Base-by-base conservation (phyloP, 2,888 invertebrate genomes). In the Seira ritae region DNA sequence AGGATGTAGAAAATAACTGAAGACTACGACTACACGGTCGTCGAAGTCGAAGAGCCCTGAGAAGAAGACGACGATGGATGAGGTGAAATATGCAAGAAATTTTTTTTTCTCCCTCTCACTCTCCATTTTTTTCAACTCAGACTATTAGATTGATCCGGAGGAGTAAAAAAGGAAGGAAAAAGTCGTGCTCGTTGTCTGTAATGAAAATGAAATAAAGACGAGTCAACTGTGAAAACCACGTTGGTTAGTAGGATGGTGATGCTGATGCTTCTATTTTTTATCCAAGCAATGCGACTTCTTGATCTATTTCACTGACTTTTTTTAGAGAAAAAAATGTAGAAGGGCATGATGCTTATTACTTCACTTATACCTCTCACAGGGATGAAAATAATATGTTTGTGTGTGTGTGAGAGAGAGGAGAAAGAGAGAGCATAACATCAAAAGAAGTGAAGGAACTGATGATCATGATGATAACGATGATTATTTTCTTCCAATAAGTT, bases 41-140 rank as follows among this genome's bases (percentile, higher is more conserved):
- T 60, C n/a, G n/a, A n/a, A n/a, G n/a, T n/a, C n/a, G 60, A 60
- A 17, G 60, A n/a, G 60, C 60, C 17, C 60, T 60, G 4, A 60
- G 12, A 60, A 17, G 60, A n/a, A 6, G 60, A 60, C n/a, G 60
- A 60, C n/a, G 60, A 60, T 60, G 60, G 60, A 75, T 65, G 37
- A 65, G 65, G 67, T 73, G 46, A 66, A 75, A 75, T 75, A 75
- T 75, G 75, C 75, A 75, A 75, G 75, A 67, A 66, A 73, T 65
- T 79, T 65, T 24, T 79, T 65, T 50, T 66, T 23, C 31, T 70
- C 62, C 24, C 50, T 46, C 23, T 62, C 12, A n/a, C 20, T 22
- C 23, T 31, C 55, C 42, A 3, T 66, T 1, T 46, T 50, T 23
- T 24, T 55, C n/a, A n/a, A 60, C 60, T 60, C 60, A 60, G 60